Base-by-base conservation (phyloP, 2,113 vertebrate species). In the Proterorhinus semilunaris region DNA sequence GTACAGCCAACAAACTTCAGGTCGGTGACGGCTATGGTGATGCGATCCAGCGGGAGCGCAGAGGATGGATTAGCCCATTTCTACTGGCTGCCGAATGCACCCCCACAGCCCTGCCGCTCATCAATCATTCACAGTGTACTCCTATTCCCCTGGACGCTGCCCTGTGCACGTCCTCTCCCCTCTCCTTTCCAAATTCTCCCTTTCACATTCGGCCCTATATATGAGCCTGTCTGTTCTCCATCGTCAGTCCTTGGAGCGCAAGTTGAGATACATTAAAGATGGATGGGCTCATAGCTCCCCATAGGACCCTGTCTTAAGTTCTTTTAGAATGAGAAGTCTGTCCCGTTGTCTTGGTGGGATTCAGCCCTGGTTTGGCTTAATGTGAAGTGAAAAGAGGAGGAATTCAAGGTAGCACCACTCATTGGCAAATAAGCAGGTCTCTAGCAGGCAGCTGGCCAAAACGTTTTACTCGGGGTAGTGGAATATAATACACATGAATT, bases 61-160 rank as follows among this genome's bases (percentile, higher is more conserved):
- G 68, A 80, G 83, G 81, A 89, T 89, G 86, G 85, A 91, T 91
- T 86, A 84, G 88, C 87, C 78, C 70, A 82, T 89, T 92, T 91
- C 87, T 85, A 83, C 81, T 90, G 86, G 78, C 82, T 89, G 87
- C 83, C 73, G 68, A 88, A 86, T 49, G 74, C 79, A 83, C 84
- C 77, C 84, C 77, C 83, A 86, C 79, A 78, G 75, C 66, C 63
- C 81, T 74, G 86, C 87, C 79, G 61, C 85, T 92, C 91, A 93
- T 94, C 92, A 91, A 92, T 93, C 91, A 92, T 94, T 93, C 86
- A 92, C 80, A 79, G 82, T 84, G 76, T 78, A 83, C 83, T 83
- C 78, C 76, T 82, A 86, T 90, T 89, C 88, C 86, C 87, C 74
- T 66, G 78, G 81, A 87, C 88, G 76, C 82, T 88, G 82, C 78